Percentiles rank a stretch among this genome's conserved stretches.
Evolutionary conservation across 2,888 invertebrate species (phyloP).

Genomic region (Mythimna loreyi): DNA sequence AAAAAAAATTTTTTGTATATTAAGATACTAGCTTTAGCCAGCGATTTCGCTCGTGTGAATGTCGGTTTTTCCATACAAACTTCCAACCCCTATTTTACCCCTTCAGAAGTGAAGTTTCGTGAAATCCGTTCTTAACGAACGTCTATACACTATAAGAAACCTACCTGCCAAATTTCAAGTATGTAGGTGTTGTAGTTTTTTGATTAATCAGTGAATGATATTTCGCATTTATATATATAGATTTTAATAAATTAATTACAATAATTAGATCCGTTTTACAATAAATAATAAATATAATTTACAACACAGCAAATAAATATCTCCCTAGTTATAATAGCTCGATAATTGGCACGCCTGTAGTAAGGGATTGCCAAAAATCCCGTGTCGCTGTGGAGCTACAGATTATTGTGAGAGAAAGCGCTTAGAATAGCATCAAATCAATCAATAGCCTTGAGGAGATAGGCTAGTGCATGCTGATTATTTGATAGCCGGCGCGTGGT

Average conservation of each 20-base stretch:
- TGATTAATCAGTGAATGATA: too few species aligned
- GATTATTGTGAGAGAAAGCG: constrained; percentile 18
- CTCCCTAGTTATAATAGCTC: constrained; percentile 4
- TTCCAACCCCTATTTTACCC: too few species aligned
- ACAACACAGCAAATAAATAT: constrained; percentile 2
- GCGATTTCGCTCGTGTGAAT: too few species aligned
- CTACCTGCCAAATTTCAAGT: too few species aligned
- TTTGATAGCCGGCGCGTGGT: constrained; percentile 4
- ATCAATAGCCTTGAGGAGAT: constrained; percentile 12
- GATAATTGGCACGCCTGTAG: constrained; percentile 35
- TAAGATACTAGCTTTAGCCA: too few species aligned
- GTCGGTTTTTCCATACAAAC: too few species aligned
- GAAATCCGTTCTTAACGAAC: too few species aligned
- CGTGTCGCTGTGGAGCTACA: constrained; percentile 19
- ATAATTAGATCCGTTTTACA: background rate
- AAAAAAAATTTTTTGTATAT: too few species aligned
- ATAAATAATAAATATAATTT: constrained; percentile 11
- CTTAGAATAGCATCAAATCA: constrained; percentile 31
- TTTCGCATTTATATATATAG: too few species aligned
- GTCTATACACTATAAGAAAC: too few species aligned
- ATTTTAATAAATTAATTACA: background rate
- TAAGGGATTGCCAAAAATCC: constrained; percentile 45
- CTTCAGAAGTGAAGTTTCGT: too few species aligned
- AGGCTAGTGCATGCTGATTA: background rate
- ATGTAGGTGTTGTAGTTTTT: too few species aligned